Conservation (phyloP, 2,888 invertebrate species). For the Drosophila pseudotalamancana region DNA sequence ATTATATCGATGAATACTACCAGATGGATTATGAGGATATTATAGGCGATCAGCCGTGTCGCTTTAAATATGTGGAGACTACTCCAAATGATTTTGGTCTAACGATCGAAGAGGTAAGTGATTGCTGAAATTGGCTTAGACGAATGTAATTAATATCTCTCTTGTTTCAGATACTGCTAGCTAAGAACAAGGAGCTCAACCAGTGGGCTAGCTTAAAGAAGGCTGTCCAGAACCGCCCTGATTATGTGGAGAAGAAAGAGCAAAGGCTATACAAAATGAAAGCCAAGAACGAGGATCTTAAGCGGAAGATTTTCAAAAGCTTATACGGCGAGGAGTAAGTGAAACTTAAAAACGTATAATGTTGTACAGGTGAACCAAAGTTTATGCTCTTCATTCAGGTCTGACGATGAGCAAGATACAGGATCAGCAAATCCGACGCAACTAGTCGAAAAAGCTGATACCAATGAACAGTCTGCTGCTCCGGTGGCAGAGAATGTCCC, state of each 20-base stretch:
- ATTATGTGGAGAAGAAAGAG: constrained; percentile 92
- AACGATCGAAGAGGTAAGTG: constrained; percentile 92
- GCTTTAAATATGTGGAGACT: constrained; percentile 96
- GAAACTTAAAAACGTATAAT: neutral
- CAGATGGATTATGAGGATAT: constrained; percentile 98
- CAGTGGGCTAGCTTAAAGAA: constrained; percentile 97
- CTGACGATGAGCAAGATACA: constrained; percentile 79
- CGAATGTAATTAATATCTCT: neutral
- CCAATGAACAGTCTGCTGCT: neutral
- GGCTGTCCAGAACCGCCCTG: constrained; percentile 90
- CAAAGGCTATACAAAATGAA: constrained; percentile 90
- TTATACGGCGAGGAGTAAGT: constrained; percentile 86
- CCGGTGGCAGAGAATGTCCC: neutral
- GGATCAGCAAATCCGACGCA: constrained; percentile 15
- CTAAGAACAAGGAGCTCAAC: constrained; percentile 97
- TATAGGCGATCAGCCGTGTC: constrained; percentile 94
- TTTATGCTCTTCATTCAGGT: constrained; percentile 49
- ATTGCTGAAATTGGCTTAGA: neutral
- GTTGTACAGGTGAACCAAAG: neutral
- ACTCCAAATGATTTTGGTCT: constrained; percentile 96
- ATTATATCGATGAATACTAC: constrained; percentile 98
- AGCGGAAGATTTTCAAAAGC: constrained; percentile 91
- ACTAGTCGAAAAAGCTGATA: neutral
- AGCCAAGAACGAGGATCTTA: constrained; percentile 89
- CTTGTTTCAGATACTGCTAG: constrained; percentile 90